Conservation (phyloP, 1,140 invertebrate species). For the Kradibia gibbosae region DNA sequence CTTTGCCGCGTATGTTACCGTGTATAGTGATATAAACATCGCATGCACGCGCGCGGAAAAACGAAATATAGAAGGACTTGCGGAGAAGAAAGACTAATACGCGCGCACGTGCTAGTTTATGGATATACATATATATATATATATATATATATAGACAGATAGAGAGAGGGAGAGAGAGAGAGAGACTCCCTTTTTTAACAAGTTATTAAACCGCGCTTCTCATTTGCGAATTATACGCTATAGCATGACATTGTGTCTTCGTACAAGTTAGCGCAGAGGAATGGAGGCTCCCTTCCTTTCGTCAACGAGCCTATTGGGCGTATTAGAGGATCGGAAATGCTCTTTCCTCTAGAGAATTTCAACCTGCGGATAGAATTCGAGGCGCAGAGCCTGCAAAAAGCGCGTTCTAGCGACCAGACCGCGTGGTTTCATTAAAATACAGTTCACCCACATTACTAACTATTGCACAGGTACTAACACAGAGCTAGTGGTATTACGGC, state of each 20-base stretch:
- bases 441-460: background rate
- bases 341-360: no score
- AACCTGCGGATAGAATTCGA: no score
- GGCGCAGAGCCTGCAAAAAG: no score
- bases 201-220: constrained; percentile 14
- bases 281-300: background rate
- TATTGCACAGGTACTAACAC: background rate
- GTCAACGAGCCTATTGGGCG: background rate
- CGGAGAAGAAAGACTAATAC: background rate
- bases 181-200: constrained; percentile 24
- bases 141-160: background rate
- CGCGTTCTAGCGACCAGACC: background rate
- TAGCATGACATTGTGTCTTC: background rate
- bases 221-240: background rate
- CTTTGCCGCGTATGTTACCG: background rate
- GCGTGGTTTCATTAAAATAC: background rate
- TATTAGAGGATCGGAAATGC: no score
- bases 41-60: background rate
- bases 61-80: background rate
- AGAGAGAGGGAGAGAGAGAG: constrained; percentile 12
- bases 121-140: background rate
- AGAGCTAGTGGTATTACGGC: no score
- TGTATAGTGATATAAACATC: no score
- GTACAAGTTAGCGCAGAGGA: background rate
- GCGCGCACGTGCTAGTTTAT: background rate